phyloP scores from a whole-genome alignment of 2,113 vertebrate genomes.

The Phasianus colchicus region DNA sequence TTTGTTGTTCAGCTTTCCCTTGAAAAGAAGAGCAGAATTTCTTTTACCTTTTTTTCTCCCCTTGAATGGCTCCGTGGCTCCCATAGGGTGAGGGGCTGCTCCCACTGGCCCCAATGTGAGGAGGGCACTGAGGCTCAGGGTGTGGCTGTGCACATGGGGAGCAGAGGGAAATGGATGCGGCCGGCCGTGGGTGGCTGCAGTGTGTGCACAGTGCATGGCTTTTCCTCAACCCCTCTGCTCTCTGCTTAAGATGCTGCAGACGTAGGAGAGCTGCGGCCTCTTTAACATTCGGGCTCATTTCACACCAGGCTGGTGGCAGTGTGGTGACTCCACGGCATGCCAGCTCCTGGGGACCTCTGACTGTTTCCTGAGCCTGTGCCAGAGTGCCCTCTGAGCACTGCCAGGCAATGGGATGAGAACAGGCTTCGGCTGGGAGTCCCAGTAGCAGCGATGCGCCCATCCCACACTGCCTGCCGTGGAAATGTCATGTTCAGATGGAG shows the following conservation, averaged over 20 bases:
- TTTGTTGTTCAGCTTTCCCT: not conserved
- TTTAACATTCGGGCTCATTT: not conserved
- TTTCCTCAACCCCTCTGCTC: not conserved
- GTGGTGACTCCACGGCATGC: accelerated
- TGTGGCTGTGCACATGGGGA: not conserved
- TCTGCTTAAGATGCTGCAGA: accelerated
- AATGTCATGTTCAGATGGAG: not conserved
- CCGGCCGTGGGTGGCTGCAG: accelerated
- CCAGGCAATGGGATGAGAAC: not conserved
- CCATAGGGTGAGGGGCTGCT: too few relatives aligned
- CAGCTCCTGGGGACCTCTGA: not conserved
- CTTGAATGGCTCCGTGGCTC: not conserved
- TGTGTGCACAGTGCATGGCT: not conserved
- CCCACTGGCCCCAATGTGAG: not conserved
- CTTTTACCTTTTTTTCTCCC: not conserved
- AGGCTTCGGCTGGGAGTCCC: not conserved
- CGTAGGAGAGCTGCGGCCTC: not conserved
- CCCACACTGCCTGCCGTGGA: not conserved
- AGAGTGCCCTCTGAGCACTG: not conserved
- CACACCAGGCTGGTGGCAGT: not conserved
- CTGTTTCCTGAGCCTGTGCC: not conserved
- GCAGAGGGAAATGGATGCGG: not conserved
- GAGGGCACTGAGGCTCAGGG: accelerated
- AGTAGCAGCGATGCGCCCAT: too few relatives aligned
- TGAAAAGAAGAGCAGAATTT: not conserved